These are phyloP conservation scores for Dolichoris vasculosae DNA, from an alignment of 1,140 invertebrate species.

Conservation along the genomic window DNA sequence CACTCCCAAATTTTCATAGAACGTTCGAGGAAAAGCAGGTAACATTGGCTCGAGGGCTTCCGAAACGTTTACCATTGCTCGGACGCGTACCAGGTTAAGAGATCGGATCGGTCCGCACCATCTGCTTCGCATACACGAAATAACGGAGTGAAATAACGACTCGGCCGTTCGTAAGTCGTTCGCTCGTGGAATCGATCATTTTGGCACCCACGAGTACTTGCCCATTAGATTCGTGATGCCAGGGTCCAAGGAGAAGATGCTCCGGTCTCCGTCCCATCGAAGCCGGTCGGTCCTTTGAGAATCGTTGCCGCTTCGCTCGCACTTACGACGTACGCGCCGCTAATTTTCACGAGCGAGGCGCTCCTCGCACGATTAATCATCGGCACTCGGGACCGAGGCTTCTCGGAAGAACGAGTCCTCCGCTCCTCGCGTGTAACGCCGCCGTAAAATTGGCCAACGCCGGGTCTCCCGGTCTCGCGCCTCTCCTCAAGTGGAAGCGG, in stretches of 20 bases:
- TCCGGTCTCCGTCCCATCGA: too few relatives aligned
- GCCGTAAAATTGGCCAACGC: slow-evolving; percentile 43
- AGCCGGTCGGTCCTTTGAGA: neutral
- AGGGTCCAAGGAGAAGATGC: neutral
- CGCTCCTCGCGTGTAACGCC: neutral
- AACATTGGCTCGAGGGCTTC: neutral
- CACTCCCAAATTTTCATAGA: neutral
- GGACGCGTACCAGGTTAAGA: neutral
- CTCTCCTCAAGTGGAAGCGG: neutral
- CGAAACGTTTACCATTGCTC: neutral
- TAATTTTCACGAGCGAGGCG: neutral
- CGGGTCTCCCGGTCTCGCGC: neutral
- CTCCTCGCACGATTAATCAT: neutral
- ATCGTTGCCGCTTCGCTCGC: neutral
- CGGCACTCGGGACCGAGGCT: neutral
- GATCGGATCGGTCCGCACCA: neutral
- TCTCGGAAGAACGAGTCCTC: slow-evolving; percentile 32
- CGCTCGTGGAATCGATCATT: neutral
- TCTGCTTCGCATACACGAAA: neutral
- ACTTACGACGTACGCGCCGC: neutral
- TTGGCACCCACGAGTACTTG: neutral
- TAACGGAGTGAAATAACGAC: slow-evolving; percentile 8
- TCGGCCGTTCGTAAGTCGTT: neutral
- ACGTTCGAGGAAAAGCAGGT: neutral
- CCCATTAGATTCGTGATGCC: neutral